A percentile compares a stretch with the other conserved stretches of the same genome.
phyloP scores from a whole-genome alignment of 2,888 invertebrate genomes.

The Brenthis ino region DNA sequence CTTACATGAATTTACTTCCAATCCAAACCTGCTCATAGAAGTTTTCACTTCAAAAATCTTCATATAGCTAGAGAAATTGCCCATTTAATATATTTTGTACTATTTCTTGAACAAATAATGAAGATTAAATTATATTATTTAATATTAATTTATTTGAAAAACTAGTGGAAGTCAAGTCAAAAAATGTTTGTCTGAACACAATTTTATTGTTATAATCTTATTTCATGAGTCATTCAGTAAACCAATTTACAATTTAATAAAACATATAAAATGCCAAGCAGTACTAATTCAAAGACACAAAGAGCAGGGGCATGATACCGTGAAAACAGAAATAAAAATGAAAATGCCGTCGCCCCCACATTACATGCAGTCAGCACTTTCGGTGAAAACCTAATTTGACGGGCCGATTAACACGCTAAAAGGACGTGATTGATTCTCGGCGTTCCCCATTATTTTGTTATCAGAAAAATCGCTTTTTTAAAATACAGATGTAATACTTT shows the following conservation, averaged over 20 bases:
- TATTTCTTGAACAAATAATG: too few species aligned
- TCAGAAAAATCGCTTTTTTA: conserved; percentile 18
- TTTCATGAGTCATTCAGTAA: conserved; percentile 8
- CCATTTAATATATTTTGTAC: too few species aligned
- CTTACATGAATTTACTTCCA: too few species aligned
- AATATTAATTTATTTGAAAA: too few species aligned
- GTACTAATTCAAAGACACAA: conserved; percentile 46
- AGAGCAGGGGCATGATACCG: conserved; percentile 59
- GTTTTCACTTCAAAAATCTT: too few species aligned
- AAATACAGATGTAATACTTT: background rate
- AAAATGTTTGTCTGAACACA: too few species aligned
- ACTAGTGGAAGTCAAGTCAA: too few species aligned
- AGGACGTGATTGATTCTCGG: conserved; percentile 42
- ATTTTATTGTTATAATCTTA: too few species aligned
- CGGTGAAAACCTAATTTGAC: conserved; percentile 79
- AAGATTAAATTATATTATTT: too few species aligned
- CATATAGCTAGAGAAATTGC: too few species aligned
- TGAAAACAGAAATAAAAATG: conserved; percentile 57
- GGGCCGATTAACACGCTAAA: conserved; percentile 71
- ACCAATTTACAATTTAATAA: conserved; percentile 27
- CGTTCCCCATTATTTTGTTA: conserved; percentile 26
- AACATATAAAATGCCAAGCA: conserved; percentile 42
- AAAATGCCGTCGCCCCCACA: conserved; percentile 62
- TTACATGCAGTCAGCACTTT: conserved; percentile 77
- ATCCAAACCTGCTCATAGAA: too few species aligned